Conservation (phyloP, 2,888 invertebrate genomes). For the Stictocephala bisonia region DNA sequence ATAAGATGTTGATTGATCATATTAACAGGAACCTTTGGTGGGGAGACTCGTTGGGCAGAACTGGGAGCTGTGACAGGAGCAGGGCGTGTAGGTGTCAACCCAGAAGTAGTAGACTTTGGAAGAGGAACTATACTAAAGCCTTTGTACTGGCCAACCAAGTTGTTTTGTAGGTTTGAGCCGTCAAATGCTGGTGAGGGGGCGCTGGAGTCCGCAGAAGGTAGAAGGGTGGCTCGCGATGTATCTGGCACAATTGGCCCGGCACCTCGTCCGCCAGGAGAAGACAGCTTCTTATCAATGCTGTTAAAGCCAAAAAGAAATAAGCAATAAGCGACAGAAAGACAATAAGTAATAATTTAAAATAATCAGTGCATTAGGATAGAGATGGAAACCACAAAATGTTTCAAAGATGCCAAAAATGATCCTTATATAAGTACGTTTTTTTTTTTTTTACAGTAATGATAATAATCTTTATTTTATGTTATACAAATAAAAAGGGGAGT, state of each 20-base stretch:
- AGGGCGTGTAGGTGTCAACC: conserved; percentile 50
- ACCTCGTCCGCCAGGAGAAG: conserved; percentile 40
- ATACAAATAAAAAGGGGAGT: too few species aligned
- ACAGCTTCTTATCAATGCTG: conserved; percentile 54
- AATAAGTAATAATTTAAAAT: conserved; percentile 40
- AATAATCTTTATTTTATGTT: too few species aligned
- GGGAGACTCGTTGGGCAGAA: conserved; percentile 39
- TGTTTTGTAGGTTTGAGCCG: conserved; percentile 62
- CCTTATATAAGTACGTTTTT: too few species aligned
- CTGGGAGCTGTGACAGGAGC: conserved; percentile 50
- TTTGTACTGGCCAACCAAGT: conserved; percentile 88
- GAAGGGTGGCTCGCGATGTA: conserved; percentile 53
- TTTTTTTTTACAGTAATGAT: too few species aligned
- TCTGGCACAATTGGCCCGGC: conserved; percentile 52
- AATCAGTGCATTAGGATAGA: conserved; percentile 22
- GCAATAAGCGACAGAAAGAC: too few species aligned
- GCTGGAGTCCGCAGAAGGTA: conserved; percentile 47
- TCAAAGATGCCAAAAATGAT: too few species aligned
- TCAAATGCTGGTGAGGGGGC: conserved; percentile 20
- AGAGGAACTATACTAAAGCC: conserved; percentile 83
- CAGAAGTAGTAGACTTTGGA: conserved; percentile 62
- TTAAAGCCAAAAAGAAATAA: conserved; percentile 45
- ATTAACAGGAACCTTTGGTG: conserved; percentile 48
- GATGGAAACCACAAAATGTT: too few species aligned
- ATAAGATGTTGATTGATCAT: conserved; percentile 25